These are phyloP conservation scores for Phrynocephalus forsythii DNA, from an alignment of 2,797 vertebrate species.

Conservation along the genomic window DNA sequence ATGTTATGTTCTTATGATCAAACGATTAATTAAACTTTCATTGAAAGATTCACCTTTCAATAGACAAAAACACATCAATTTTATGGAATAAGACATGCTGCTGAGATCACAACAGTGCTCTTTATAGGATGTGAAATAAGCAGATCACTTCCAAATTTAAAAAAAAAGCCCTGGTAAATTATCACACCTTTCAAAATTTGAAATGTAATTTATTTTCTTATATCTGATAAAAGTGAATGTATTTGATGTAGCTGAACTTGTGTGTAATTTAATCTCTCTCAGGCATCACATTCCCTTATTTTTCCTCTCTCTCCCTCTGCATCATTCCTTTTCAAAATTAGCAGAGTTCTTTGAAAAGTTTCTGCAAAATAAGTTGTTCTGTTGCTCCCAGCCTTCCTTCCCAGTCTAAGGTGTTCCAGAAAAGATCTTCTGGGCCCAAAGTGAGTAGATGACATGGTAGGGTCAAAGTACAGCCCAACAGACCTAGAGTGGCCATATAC, in stretches of 20 bases:
- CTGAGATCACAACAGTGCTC: constrained; percentile 59
- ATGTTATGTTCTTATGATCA: too few relatives aligned
- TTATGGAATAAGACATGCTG: constrained; percentile 55
- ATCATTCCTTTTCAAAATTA: constrained; percentile 42
- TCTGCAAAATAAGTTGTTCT: neutral
- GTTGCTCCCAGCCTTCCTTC: neutral
- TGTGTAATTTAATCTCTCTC: constrained; percentile 52
- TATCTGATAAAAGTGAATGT: constrained; percentile 54
- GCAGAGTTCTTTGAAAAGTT: constrained; percentile 14
- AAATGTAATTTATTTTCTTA: constrained; percentile 63
- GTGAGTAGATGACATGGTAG: neutral
- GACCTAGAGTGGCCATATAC: too few relatives aligned
- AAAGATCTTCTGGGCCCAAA: neutral
- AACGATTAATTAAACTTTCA: constrained; percentile 36
- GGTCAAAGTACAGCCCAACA: too few relatives aligned
- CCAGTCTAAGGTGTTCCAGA: neutral
- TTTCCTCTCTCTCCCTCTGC: constrained; percentile 16
- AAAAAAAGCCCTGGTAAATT: constrained; percentile 48
- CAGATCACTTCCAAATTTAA: constrained; percentile 53
- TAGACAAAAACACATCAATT: constrained; percentile 40
- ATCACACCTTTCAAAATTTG: constrained; percentile 63
- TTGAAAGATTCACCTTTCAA: constrained; percentile 31
- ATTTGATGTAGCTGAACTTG: constrained; percentile 55
- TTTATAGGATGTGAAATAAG: constrained; percentile 45
- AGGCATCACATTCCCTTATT: constrained; percentile 1